Conservation (phyloP, 2,797 vertebrate species). For the Artibeus jamaicensis region DNA sequence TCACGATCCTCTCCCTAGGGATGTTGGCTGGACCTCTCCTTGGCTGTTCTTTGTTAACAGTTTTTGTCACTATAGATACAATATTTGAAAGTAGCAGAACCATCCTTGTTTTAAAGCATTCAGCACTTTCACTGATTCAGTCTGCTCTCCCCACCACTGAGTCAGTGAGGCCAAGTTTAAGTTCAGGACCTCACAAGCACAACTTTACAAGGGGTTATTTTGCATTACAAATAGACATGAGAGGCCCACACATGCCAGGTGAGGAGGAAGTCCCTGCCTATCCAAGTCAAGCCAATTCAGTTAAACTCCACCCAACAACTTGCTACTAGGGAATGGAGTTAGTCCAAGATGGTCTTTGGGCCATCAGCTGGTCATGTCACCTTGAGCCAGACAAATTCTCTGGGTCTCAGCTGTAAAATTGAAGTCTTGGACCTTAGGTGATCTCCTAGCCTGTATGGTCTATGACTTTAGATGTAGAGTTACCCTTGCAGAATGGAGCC, state of each 20-base stretch:
- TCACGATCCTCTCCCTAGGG: not conserved
- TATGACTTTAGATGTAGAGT: not conserved
- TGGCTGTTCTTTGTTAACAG: not conserved
- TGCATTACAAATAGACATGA: not conserved
- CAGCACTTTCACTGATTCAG: not conserved
- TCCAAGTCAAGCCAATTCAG: not conserved
- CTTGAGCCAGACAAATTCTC: not conserved
- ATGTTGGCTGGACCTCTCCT: not conserved
- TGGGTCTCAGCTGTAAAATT: not conserved
- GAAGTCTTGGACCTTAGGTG: not conserved
- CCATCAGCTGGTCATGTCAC: not conserved
- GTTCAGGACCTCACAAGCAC: not conserved
- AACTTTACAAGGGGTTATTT: not conserved
- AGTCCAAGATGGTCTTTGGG: not conserved
- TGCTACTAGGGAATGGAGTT: not conserved
- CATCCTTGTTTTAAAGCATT: not conserved
- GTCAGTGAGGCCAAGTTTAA: not conserved
- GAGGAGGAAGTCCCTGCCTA: not conserved
- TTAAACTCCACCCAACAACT: not conserved
- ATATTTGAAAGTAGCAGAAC: not conserved
- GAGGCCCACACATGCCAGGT: not conserved
- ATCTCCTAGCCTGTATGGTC: not conserved
- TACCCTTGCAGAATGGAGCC: not conserved
- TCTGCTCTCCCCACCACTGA: not conserved
- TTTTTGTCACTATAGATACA: not conserved